Evolutionary conservation across 2,113 vertebrate genomes (phyloP).

Genomic region (Eudyptes chrysolophus): DNA sequence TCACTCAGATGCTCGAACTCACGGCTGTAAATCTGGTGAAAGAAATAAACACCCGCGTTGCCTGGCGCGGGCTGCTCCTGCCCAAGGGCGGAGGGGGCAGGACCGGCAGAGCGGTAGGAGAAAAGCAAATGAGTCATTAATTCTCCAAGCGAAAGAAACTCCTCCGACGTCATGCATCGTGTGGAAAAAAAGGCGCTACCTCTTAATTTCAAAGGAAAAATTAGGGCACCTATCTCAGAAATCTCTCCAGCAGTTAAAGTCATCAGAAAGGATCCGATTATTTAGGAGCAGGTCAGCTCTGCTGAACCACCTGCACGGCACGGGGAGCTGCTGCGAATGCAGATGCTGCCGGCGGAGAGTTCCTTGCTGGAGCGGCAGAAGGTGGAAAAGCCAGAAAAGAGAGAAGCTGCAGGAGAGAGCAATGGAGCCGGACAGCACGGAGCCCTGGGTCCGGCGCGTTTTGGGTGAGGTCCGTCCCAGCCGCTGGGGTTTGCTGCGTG

Average conservation of each 20-base stretch:
- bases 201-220: constrained; percentile 23
- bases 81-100: constrained; percentile 38
- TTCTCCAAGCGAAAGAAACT: not conserved
- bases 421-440: not conserved
- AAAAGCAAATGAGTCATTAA: constrained; percentile 44
- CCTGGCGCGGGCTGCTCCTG: not conserved
- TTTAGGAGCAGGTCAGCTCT: not conserved
- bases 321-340: not conserved
- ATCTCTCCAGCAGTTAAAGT: not conserved
- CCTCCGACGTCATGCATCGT: not conserved
- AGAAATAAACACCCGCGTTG: not conserved
- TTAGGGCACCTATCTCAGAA: not conserved
- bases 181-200: not conserved
- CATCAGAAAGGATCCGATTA: not conserved
- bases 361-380: not conserved
- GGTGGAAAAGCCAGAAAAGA: not conserved
- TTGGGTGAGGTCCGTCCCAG: not conserved
- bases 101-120: not conserved
- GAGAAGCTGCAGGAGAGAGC: not conserved
- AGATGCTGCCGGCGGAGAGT: not conserved
- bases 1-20: not conserved
- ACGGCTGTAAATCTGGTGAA: not conserved
- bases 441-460: not conserved
- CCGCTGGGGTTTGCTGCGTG: not conserved
- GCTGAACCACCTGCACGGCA: not conserved